Base-by-base conservation (phyloP, 2,113 vertebrate species). In the Oplegnathus fasciatus region DNA sequence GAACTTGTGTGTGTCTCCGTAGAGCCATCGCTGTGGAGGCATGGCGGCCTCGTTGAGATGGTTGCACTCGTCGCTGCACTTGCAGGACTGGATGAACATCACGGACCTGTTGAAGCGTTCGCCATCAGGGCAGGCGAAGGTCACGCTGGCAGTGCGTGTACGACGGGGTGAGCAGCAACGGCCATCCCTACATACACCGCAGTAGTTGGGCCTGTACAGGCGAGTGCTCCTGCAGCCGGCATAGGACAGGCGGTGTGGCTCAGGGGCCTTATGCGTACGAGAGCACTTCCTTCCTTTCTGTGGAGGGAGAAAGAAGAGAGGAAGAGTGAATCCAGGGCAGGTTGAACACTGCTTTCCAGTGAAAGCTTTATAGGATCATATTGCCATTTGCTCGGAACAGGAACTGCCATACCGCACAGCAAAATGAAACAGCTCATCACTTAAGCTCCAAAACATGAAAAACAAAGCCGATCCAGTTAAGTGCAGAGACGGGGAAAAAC, bases 271-370 rank as follows among this genome's bases (percentile, higher is more conserved):
- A 66, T 96, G 95, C 20, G 95, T 96, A 37, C 96, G 95, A 10
- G 95, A 95, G 57, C 97, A 97, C 82, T 96, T 97, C 93, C 95
- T 95, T 7, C 96, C 97, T 85, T 93, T 96, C 97, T 97, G 94
- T 82, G 54, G 79, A 9, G 0, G 34, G 46, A 84, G 9, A 73
- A n/a, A 55, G 10, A 61, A n/a, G 9, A n/a, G 15, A 55, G 13
- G 46, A 30, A 60, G 55, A 52, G 46, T 57, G 42, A 46, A 54
- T 15, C 60, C 18, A 24, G 20, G 75, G 57, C 28, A 81, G 18
- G 6, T 3, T 34, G 30, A 80, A 72, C 18, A 40, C 54, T 1
- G 24, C 52, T 64, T 65, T 61, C 40, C 6, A 40, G 18, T 48
- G 46, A 73, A 20, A 52, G 67, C 57, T 75, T 68, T n/a, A 20